phyloP scores from a whole-genome alignment of 1,140 invertebrate species.

The Bacillus rossius region DNA sequence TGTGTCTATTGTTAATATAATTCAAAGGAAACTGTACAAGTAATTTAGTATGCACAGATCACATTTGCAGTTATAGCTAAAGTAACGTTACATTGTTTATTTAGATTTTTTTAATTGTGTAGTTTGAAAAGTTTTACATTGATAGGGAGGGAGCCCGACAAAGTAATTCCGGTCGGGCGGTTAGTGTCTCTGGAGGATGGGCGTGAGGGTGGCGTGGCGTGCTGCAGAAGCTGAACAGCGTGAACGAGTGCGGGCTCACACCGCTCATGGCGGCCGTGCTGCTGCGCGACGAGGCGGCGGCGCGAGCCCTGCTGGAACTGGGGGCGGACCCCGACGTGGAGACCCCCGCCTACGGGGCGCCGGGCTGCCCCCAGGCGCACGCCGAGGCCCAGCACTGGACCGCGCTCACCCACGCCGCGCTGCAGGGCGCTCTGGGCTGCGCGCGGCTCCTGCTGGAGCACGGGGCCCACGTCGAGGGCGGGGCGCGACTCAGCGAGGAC shows the following conservation, averaged over 20 bases:
- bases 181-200: no score
- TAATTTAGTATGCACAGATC: no score
- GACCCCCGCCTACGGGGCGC: conserved; percentile 38
- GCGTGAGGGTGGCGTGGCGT: no score
- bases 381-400: conserved; percentile 75
- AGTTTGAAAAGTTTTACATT: no score
- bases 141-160: no score
- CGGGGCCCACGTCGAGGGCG: conserved; percentile 81
- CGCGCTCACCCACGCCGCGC: conserved; percentile 62
- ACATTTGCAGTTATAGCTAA: no score
- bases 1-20: no score
- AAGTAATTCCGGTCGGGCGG: no score
- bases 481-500: conserved; percentile 71
- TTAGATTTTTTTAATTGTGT: no score
- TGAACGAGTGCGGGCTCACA: conserved; percentile 73
- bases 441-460: conserved; percentile 64
- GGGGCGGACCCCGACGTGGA: conserved; percentile 47
- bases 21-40: no score
- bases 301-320: conserved; percentile 48
- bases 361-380: conserved; percentile 46
- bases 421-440: conserved; percentile 47
- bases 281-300: conserved; percentile 70
- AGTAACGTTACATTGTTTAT: no score
- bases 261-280: conserved; percentile 77
- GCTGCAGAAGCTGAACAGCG: conserved; percentile 53